Base-by-base conservation (phyloP, 2,113 vertebrate genomes). In the Neofelis nebulosa region DNA sequence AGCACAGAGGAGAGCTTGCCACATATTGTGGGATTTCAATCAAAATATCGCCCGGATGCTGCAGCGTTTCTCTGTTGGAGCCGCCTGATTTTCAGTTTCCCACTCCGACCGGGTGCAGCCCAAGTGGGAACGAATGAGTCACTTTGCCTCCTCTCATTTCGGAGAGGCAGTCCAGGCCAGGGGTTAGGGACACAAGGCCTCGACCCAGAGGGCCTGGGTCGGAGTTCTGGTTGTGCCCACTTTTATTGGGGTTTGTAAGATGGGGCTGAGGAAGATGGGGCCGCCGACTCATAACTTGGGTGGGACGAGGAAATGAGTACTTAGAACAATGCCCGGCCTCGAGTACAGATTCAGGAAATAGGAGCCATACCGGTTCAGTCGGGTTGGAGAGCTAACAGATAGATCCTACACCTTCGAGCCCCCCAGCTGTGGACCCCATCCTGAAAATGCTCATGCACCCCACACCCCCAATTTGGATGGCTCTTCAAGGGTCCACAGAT, bases 111-210 rank as follows among this genome's bases (percentile, higher is more conserved):
- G 15, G 14, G 36, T 9, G 2, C 10, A 36, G 13, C 73, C 76
- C 21, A 83, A n/a, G 65, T 13, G 7, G 29, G 57, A 50, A 48
- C 11, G 33, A 68, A 14, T 8, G 0, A 3, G 5, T 23, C 3
- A 6, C 19, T 63, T 31, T 12, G 15, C 7, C 33, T 76, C 5
- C 21, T 33, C n/a, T 80, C 25, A 23, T 21, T 29, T 71, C 52
- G 1, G 31, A 2, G 33, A 41, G 41, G 25, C 41, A 1, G 14
- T 10, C 3, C 5, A 0, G 36, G 1, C 0, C 21, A 13, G 31
- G 6, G 52, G 11, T 5, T 8, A 1, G 50, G n/a, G 15, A 31
- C 36, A 4, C 1, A 0, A 1, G 10, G 18, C 4, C 48, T 2
- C 8, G 21, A 21, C 5, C 16, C 31, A 12, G 52, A 2, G 4